These are phyloP conservation scores for Meandrina meandrites DNA, from an alignment of 92 coral and sea anemone genomes.

Conservation along the genomic window DNA sequence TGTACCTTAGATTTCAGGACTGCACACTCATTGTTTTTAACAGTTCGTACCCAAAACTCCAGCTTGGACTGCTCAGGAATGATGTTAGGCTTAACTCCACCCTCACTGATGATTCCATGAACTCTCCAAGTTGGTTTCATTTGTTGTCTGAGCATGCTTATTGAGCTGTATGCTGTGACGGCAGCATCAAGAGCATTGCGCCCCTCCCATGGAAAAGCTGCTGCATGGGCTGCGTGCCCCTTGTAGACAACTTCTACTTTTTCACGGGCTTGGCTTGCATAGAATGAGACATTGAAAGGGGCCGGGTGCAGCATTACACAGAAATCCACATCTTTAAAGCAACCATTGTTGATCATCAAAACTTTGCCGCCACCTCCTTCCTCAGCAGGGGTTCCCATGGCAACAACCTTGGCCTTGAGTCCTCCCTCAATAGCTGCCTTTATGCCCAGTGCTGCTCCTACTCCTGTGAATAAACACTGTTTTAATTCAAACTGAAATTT, in stretches of 20 bases:
- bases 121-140: conserved; percentile 93
- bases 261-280: conserved; percentile 61
- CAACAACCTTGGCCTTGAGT: conserved; percentile 56
- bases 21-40: conserved; percentile 64
- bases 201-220: conserved; percentile 70
- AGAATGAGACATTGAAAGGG: conserved; percentile 82
- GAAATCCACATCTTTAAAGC: conserved; percentile 80
- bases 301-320: conserved; percentile 93
- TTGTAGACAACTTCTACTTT: conserved; percentile 67
- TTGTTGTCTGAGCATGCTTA: conserved; percentile 87
- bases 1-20: conserved; percentile 58
- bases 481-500: background rate
- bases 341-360: conserved; percentile 73
- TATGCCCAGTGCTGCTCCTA: conserved; percentile 39
- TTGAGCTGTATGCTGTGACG: conserved; percentile 82
- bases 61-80: conserved; percentile 84
- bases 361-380: conserved; percentile 92
- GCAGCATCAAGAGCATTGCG: conserved; percentile 94
- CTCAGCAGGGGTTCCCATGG: conserved; percentile 95
- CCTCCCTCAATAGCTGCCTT: conserved; percentile 55
- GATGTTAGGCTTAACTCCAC: conserved; percentile 77
- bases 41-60: conserved; percentile 66
- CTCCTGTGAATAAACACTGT: background rate
- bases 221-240: conserved; percentile 77
- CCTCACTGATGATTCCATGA: conserved; percentile 91